Evolutionary conservation across 2,888 invertebrate genomes (phyloP).

Genomic region (Cabera pusaria): DNA sequence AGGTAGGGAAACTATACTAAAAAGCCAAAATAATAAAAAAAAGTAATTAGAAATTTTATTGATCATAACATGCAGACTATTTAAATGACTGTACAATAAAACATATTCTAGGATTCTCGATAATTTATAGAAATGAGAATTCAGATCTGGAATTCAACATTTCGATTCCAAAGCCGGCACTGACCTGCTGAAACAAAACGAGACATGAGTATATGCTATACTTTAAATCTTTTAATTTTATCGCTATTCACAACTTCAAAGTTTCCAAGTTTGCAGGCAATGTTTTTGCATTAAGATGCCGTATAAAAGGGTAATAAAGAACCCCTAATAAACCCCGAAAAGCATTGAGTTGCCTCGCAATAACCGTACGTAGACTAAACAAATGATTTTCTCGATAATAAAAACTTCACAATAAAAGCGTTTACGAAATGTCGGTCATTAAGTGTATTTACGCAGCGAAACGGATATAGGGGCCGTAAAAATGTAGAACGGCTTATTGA

Average conservation of each 20-base stretch:
- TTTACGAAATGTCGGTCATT: slow-evolving; percentile 81
- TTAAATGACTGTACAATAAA: no score
- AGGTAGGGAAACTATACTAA: no score
- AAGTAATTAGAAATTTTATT: no score
- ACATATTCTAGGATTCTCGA: no score
- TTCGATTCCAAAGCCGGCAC: no score
- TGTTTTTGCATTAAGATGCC: slow-evolving; percentile 60
- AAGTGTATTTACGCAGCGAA: slow-evolving; percentile 80
- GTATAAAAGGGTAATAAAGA: slow-evolving; percentile 73
- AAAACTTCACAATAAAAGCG: slow-evolving; percentile 81
- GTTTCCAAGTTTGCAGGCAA: slow-evolving; percentile 51
- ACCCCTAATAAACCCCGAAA: slow-evolving; percentile 78
- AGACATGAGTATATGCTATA: no score
- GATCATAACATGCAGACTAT: no score
- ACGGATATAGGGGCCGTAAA: slow-evolving; percentile 79
- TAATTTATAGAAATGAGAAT: no score
- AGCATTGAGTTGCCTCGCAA: slow-evolving; percentile 68
- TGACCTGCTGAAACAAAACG: no score
- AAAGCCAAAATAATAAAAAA: no score
- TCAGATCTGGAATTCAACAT: no score
- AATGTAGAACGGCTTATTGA: slow-evolving; percentile 77
- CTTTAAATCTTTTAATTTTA: no score
- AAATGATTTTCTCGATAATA: slow-evolving; percentile 80
- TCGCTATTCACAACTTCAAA: slow-evolving; percentile 57
- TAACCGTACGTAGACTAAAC: slow-evolving; percentile 81